Evolutionary conservation across 2,113 vertebrate species (phyloP), one percentile per base, ranked within the genome.

Genomic region (Oncorhynchus tshawytscha): DNA sequence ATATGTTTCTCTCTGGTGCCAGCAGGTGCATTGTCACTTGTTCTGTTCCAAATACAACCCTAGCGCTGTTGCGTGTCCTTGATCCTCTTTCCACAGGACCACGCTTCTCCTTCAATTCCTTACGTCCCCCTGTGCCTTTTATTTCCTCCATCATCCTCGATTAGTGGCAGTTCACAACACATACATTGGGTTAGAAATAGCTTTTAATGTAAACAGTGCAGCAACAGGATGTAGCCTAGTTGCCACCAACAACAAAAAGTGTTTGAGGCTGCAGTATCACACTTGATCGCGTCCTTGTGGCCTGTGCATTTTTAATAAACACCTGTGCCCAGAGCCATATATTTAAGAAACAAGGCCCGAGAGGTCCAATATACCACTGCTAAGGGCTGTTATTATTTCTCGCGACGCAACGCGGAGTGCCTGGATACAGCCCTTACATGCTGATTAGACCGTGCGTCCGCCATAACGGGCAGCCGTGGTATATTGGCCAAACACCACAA

Each of bases 81-180:
- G 70, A 54, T 8, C 39, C 39, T 45, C 7, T 11, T 11, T 6
- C 39, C 39, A 2, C 39, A 12, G 2, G 39, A 69, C 71, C 39
- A 6, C 57, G 81, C 18, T 31, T 76, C 62, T 75, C 45, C 68
- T 31, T 48, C 45, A 4, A 66, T 72, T 75, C 70, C 73, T 67
- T 75, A 27, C 7, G 60, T 1, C 6, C 70, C 71, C 48, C 51
- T 39, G 67, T 66, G 81, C 57, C 60, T 78, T 80, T 67, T 78
- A 66, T 34, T 29, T 66, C 62, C 62, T 71, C 73, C 77, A 45
- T 73, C 82, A 79, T 71, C 80, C 71, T 85, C 29, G 4, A 81
- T 90, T 88, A 87, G 75, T 85, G 81, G 74, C 87, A 88, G 60
- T 72, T 73, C 77, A 86, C 64, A 60, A 73, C 79, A 78, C 48